Conservation (phyloP, 2,888 invertebrate species). For the Cryptocheilus praepositus region DNA sequence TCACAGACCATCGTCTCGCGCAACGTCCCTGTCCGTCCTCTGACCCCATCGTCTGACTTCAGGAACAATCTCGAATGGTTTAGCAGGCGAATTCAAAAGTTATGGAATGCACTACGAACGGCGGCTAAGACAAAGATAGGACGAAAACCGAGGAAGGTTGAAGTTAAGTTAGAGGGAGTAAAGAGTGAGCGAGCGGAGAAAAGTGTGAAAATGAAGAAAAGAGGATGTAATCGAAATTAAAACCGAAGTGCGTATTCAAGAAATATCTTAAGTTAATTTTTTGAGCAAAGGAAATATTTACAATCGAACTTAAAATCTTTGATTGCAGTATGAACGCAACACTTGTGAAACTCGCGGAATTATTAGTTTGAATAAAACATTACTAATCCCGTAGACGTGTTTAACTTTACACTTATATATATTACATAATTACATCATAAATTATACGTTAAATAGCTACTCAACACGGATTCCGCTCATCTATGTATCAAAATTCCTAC, state of each 20-base stretch:
- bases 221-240: neutral
- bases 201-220: no score
- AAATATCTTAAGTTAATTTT: no score
- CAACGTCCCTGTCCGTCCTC: constrained; percentile 5
- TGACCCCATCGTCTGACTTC: constrained; percentile 4
- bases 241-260: no score
- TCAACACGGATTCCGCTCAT: constrained; percentile 18
- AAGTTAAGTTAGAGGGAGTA: no score
- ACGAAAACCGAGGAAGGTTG: no score
- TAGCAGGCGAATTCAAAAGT: constrained; percentile 46
- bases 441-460: constrained; percentile 52
- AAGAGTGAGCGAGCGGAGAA: no score
- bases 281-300: no score
- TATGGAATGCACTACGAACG: constrained; percentile 47
- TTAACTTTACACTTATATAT: constrained; percentile 52
- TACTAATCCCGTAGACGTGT: constrained; percentile 55
- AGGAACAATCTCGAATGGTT: constrained; percentile 46
- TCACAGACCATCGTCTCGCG: constrained; percentile 48
- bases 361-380: constrained; percentile 47
- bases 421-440: constrained; percentile 53
- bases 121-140: constrained; percentile 10
- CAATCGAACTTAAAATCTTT: no score
- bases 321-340: neutral
- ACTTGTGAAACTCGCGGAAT: constrained; percentile 24
- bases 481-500: constrained; percentile 27